Conservation (phyloP, 2,888 invertebrate species). For the Miltochrista miniata region DNA sequence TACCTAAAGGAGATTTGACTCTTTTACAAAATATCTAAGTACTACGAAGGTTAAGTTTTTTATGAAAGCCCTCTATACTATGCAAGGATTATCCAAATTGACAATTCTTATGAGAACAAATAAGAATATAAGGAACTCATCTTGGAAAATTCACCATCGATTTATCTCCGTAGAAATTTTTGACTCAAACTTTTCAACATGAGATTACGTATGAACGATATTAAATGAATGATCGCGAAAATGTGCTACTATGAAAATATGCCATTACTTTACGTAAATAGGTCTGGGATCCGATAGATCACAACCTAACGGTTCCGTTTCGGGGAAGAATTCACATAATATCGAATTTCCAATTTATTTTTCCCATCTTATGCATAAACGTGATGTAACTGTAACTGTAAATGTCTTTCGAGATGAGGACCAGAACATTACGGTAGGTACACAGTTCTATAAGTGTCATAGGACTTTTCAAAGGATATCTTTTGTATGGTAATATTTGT, state of each 20-base stretch:
- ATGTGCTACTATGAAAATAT: slow-evolving; percentile 19
- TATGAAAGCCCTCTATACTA: too few relatives aligned
- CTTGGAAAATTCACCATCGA: too few relatives aligned
- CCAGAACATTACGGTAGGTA: too few relatives aligned
- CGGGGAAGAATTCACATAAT: slow-evolving; percentile 48
- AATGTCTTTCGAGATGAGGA: slow-evolving; percentile 27
- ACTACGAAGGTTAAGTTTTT: too few relatives aligned
- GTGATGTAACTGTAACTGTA: slow-evolving; percentile 25
- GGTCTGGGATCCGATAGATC: slow-evolving; percentile 10
- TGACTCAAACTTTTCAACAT: background rate
- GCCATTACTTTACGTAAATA: slow-evolving; percentile 24
- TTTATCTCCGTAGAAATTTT: too few relatives aligned
- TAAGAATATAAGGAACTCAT: too few relatives aligned
- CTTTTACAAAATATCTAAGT: too few relatives aligned
- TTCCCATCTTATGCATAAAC: slow-evolving; percentile 40
- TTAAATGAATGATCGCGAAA: slow-evolving; percentile 20
- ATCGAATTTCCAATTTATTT: slow-evolving; percentile 50
- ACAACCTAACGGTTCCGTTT: slow-evolving; percentile 28
- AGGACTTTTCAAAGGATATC: slow-evolving; percentile 18
- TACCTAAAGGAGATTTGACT: too few relatives aligned
- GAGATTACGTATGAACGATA: background rate
- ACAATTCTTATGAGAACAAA: too few relatives aligned
- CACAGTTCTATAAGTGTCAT: too few relatives aligned
- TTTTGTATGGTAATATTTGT: too few relatives aligned
- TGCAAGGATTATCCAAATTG: too few relatives aligned